phyloP scores from a whole-genome alignment of 2,797 vertebrate species.

The Crypturellus tataupa region DNA sequence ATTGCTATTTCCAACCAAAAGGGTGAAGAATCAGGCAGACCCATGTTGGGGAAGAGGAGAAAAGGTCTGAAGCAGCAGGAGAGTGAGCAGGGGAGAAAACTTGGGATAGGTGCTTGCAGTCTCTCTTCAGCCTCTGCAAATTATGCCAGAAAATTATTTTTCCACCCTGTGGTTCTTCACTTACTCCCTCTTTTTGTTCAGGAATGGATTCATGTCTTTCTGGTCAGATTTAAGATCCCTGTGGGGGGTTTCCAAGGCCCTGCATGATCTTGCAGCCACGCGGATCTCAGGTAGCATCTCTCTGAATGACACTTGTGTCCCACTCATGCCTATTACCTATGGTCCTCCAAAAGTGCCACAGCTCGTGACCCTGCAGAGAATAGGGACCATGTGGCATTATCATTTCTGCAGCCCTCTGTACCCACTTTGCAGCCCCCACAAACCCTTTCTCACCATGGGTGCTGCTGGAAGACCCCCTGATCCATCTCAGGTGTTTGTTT shows the following conservation, averaged over 20 bases:
- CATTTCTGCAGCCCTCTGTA: not conserved
- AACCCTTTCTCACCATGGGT: not conserved
- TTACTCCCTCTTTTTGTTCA: not conserved
- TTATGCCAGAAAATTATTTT: not conserved
- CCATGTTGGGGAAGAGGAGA: not conserved
- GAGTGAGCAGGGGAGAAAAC: not conserved
- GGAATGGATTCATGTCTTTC: not conserved
- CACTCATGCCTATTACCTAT: fast-evolving
- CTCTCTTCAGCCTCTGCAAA: not conserved
- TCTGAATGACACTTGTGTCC: not conserved
- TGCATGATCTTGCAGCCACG: not conserved
- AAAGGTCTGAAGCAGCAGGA: not conserved
- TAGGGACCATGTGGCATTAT: fast-evolving
- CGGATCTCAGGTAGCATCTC: not conserved
- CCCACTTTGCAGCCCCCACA: not conserved
- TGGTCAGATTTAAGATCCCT: not conserved
- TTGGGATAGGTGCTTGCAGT: not conserved
- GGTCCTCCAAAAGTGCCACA: not conserved
- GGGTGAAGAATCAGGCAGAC: not conserved
- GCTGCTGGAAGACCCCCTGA: not conserved
- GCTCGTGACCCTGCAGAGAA: not conserved
- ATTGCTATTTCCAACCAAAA: not conserved
- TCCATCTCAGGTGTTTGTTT: fast-evolving
- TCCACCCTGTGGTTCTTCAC: not conserved
- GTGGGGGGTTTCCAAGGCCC: not conserved